Conservation (phyloP, 2,113 vertebrate genomes). For the Felis catus region DNA sequence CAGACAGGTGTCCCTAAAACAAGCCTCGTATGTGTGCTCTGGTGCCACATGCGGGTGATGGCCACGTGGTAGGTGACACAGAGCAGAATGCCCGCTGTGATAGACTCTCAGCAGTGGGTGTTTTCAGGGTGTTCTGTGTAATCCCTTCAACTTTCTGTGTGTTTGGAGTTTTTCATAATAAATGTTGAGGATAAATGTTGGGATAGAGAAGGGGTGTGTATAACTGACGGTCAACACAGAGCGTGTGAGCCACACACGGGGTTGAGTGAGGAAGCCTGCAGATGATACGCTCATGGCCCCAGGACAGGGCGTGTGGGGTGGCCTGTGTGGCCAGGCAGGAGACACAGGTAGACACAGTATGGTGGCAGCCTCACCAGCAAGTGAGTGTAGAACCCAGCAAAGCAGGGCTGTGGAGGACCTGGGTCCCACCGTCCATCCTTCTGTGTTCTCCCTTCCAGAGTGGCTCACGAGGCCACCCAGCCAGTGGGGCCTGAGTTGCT, state of each 20-base stretch:
- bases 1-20: not conserved
- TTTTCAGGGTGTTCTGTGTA: not conserved
- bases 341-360: not conserved
- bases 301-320: not conserved
- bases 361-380: not conserved
- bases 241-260: not conserved
- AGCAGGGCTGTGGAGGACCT: too few relatives aligned
- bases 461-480: not conserved
- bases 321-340: too few relatives aligned
- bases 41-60: accelerated
- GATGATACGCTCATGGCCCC: not conserved
- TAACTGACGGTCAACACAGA: not conserved
- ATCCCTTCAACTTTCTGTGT: too few relatives aligned
- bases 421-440: not conserved
- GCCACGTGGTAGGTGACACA: not conserved
- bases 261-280: not conserved
- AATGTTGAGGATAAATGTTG: too few relatives aligned
- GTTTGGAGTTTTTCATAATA: not conserved
- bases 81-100: accelerated
- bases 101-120: not conserved
- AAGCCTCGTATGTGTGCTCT: not conserved
- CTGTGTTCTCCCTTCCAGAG: not conserved
- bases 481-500: too few relatives aligned
- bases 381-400: not conserved
- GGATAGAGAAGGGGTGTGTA: not conserved